Percentiles rank a stretch among this genome's conserved stretches.
Evolutionary conservation across 2,113 vertebrate genomes (phyloP).

Genomic region (Phyllostomus hastatus): DNA sequence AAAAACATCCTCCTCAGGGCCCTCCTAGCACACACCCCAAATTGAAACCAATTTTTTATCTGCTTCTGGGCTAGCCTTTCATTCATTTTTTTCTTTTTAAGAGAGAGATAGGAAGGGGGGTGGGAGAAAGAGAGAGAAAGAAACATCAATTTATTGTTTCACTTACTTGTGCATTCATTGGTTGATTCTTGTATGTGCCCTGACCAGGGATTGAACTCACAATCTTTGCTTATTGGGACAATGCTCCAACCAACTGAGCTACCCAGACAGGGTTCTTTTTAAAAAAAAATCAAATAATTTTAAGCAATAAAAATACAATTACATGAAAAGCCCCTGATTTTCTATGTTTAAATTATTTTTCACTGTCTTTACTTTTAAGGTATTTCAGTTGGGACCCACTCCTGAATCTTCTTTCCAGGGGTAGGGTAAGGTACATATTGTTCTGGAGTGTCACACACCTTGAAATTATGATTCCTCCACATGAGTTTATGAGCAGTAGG

Average conservation of each 20-base stretch:
- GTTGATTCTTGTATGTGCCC: too few relatives aligned
- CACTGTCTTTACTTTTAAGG: constrained; percentile 66
- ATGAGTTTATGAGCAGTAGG: constrained; percentile 91
- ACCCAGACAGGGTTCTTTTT: neutral
- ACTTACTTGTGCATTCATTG: too few relatives aligned
- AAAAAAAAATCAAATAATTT: constrained; percentile 36
- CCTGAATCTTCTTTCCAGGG: constrained; percentile 66
- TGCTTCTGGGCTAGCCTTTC: neutral
- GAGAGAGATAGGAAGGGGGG: neutral
- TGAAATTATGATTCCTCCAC: constrained; percentile 91
- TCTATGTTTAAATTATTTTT: neutral
- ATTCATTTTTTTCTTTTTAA: neutral
- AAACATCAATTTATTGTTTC: neutral
- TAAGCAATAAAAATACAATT: constrained; percentile 23
- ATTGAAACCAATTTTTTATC: neutral
- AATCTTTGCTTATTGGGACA: too few relatives aligned
- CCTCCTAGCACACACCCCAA: neutral
- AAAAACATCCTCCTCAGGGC: neutral
- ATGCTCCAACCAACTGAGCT: too few relatives aligned
- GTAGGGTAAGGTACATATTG: constrained; percentile 95
- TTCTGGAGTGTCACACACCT: constrained; percentile 84
- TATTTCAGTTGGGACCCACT: neutral
- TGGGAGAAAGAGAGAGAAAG: too few relatives aligned
- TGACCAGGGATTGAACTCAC: too few relatives aligned
- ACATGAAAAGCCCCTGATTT: constrained; percentile 29